These are phyloP conservation scores for Hydrophis major DNA, from an alignment of 2,797 vertebrate species.

Conservation along the genomic window DNA sequence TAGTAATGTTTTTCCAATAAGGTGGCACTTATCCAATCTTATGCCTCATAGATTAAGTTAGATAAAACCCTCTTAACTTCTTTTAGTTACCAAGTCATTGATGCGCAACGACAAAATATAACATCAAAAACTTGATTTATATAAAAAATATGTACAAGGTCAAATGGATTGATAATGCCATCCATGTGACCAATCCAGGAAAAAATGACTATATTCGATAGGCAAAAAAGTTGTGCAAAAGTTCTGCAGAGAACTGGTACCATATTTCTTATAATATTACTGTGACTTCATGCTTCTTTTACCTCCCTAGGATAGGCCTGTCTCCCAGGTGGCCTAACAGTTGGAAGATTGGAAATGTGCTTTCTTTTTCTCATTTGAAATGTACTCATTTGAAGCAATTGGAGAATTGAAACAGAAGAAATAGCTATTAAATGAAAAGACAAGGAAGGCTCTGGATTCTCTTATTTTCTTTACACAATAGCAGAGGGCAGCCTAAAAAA, in stretches of 20 bases:
- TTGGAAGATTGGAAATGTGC: background rate
- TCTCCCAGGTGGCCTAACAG: slow-evolving; percentile 1
- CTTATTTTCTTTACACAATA: background rate
- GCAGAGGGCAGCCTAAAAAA: background rate
- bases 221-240: background rate
- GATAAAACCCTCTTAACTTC: background rate
- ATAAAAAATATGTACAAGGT: background rate
- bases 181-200: background rate
- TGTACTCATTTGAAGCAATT: background rate
- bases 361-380: background rate
- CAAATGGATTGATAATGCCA: background rate
- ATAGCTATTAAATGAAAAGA: background rate
- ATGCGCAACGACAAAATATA: background rate
- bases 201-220: slow-evolving; percentile 12
- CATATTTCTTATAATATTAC: slow-evolving; percentile 10
- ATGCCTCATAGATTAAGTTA: background rate
- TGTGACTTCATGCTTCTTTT: background rate
- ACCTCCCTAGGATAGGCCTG: slow-evolving; percentile 16
- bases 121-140: background rate
- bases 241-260: background rate
- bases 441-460: background rate
- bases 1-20: background rate
- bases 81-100: background rate
- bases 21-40: background rate
- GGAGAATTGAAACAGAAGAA: background rate